Base-by-base conservation (phyloP, 2,888 invertebrate species). In the Leucophenga maculata region DNA sequence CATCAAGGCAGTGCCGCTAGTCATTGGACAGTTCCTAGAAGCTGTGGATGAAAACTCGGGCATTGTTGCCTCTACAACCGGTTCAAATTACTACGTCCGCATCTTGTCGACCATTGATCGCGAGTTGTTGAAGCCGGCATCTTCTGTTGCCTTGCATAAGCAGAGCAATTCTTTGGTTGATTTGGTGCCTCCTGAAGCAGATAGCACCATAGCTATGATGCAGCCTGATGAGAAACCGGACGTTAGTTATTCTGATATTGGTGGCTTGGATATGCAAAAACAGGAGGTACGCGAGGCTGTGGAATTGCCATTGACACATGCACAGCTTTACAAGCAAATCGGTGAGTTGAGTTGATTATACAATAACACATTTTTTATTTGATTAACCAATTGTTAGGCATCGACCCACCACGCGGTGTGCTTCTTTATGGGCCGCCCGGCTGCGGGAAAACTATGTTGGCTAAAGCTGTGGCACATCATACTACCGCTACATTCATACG, bases 111-210 rank as follows among this genome's bases (percentile, higher is more conserved):
- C 99, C 1, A 97, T 99, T 78, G 99, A 99, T 88, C 91, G 99
- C 14, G 99, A 99, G 88, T 89, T 99, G 71, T 88, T 99, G 75
- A 99, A 99, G 87, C 98, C 99, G 0, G 98, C 98, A 1, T 97
- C 98, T n/a, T 98, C 98, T 76, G 99, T 99, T 13, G 99, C 99
- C 13, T 91, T 99, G 20, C 99, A 99, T 88, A 99, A 99, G 88
- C 99, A 99, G 89, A 98, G 98, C 83, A 99, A 99, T 91, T 99
- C 99, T 46, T 90, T 99, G 70, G 99, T 99, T 0, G 99, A 99
- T 90, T 97, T 99, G 31, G 90, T 99, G 44, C 99, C 99, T 6
- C 99, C 99, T 1, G 99, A 99, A 90, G 99, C 99, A 1, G 99
- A 99, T 88, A 98, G 97, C 77, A 98, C 97, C 55, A 99, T 99